Conservation (phyloP, 1,140 invertebrate genomes). For the Camponotus floridanus region DNA sequence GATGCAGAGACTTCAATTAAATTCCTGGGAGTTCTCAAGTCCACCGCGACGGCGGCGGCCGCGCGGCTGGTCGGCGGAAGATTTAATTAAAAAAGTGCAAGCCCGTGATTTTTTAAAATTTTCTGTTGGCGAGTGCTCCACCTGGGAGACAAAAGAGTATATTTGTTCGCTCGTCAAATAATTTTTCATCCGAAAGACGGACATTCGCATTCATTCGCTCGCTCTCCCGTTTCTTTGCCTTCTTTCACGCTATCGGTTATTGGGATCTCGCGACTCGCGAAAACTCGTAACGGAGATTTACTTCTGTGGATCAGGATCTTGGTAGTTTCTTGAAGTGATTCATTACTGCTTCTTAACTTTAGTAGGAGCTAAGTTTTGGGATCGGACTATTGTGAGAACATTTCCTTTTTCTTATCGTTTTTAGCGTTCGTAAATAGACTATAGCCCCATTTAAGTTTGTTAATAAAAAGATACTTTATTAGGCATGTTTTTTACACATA, state of each 20-base stretch:
- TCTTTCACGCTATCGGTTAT: conserved; percentile 29
- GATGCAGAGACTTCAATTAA: conserved; percentile 73
- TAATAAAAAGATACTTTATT: not conserved
- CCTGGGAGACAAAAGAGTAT: not conserved
- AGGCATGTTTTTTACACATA: not conserved
- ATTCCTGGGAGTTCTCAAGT: conserved; percentile 73
- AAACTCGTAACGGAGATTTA: conserved; percentile 58
- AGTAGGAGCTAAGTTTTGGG: conserved; percentile 39
- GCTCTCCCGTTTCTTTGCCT: not conserved
- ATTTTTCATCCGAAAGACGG: conserved; percentile 25
- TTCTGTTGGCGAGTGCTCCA: conserved; percentile 51
- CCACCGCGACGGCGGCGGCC: conserved; percentile 62
- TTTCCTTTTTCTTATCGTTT: conserved; percentile 15
- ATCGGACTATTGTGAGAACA: conserved; percentile 42
- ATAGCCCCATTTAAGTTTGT: not conserved
- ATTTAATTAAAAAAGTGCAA: conserved; percentile 79
- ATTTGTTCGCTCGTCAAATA: conserved; percentile 59
- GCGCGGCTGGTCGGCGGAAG: conserved; percentile 39
- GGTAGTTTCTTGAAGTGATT: conserved; percentile 52
- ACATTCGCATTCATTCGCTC: not conserved
- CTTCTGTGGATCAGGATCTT: conserved; percentile 44
- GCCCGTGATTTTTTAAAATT: conserved; percentile 71
- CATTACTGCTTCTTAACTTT: conserved; percentile 61
- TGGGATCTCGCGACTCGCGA: conserved; percentile 28
- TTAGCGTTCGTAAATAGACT: not conserved